Percentiles rank a stretch among this genome's conserved stretches.
phyloP scores from a whole-genome alignment of 2,113 vertebrate species.

The Oostethus manadensis region DNA sequence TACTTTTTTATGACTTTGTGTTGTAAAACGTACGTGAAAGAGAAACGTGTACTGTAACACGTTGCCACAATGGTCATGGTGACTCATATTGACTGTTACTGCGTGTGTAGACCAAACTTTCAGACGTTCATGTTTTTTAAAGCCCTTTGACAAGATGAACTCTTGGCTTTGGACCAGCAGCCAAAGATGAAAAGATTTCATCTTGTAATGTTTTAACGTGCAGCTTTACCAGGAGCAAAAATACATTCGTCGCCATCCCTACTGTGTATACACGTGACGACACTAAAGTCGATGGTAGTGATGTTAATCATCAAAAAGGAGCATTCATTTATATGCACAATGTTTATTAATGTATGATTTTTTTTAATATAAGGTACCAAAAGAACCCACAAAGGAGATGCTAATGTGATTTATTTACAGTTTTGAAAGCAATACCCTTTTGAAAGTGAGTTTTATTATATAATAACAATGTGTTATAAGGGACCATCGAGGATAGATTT shows the following conservation, averaged over 20 bases:
- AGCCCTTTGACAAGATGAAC: slow-evolving; percentile 57
- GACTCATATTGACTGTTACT: slow-evolving; percentile 60
- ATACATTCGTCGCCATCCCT: slow-evolving; percentile 15
- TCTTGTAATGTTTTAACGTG: slow-evolving; percentile 2
- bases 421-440: slow-evolving; percentile 49
- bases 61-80: slow-evolving; percentile 59
- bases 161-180: slow-evolving; percentile 18
- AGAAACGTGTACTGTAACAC: slow-evolving; percentile 33
- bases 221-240: slow-evolving; percentile 21
- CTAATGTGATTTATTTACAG: slow-evolving; percentile 27
- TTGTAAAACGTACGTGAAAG: slow-evolving; percentile 49
- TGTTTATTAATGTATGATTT: slow-evolving; percentile 32
- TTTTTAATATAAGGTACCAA: slow-evolving; percentile 44
- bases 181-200: not conserved
- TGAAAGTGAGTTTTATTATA: slow-evolving; percentile 12
- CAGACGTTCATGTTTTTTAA: slow-evolving; percentile 44
- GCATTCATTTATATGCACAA: slow-evolving; percentile 30
- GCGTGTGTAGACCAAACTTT: slow-evolving; percentile 31
- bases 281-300: slow-evolving; percentile 21
- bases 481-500: slow-evolving; percentile 42
- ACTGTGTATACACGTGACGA: slow-evolving; percentile 11
- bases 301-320: slow-evolving; percentile 4
- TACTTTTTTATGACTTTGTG: slow-evolving; percentile 64
- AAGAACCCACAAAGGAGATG: slow-evolving; percentile 29
- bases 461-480: slow-evolving; percentile 18